Evolutionary conservation across 2,888 invertebrate species (phyloP).

Genomic region (Ochropacha duplaris): DNA sequence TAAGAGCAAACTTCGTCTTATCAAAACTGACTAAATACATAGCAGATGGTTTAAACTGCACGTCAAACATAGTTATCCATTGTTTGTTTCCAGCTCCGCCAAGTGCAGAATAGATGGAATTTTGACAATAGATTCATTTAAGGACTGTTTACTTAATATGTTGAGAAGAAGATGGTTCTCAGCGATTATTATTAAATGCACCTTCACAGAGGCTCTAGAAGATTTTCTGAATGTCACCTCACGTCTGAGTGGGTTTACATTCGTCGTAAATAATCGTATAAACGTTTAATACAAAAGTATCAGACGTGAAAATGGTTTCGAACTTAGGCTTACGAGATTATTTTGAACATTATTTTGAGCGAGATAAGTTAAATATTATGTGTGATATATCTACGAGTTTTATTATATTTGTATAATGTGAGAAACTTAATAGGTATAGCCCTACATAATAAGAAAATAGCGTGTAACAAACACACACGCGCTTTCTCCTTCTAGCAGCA

Average conservation of each 20-base stretch:
- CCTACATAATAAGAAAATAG: no score
- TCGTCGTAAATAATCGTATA: not conserved
- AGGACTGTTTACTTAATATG: not conserved
- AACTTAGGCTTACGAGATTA: not conserved
- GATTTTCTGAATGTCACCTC: not conserved
- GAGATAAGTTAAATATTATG: not conserved
- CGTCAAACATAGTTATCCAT: constrained; percentile 38
- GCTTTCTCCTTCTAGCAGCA: no score
- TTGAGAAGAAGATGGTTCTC: not conserved
- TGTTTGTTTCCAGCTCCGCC: constrained; percentile 26
- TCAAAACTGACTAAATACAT: constrained; percentile 41
- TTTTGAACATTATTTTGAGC: not conserved
- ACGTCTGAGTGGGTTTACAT: not conserved
- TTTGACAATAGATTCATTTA: not conserved
- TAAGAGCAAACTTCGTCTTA: constrained; percentile 28
- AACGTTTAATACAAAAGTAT: not conserved
- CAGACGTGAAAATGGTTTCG: not conserved
- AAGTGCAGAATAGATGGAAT: constrained; percentile 7
- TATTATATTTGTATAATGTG: no score
- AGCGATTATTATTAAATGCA: not conserved
- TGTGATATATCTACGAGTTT: not conserved
- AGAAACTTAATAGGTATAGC: no score
- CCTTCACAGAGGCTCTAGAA: not conserved
- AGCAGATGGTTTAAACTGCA: constrained; percentile 32
- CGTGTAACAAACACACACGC: no score